Conservation (phyloP, 2,113 vertebrate genomes). For the Lepus americanus region DNA sequence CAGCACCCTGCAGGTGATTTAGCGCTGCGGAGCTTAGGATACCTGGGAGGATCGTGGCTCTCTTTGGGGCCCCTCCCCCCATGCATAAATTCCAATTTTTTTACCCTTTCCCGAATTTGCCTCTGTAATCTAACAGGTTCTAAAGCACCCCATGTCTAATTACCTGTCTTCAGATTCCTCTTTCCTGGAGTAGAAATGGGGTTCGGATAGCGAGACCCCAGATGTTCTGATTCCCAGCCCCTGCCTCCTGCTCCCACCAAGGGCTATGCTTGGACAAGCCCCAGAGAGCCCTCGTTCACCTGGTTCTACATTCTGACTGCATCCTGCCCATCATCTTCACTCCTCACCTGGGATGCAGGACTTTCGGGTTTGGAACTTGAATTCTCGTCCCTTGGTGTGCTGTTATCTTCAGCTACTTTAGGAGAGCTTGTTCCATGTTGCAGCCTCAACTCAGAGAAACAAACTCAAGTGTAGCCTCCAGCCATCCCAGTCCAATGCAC, state of each 20-base stretch:
- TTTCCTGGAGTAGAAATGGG: background rate
- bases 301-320: background rate
- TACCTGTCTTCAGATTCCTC: background rate
- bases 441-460: too few species aligned
- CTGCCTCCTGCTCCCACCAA: too few species aligned
- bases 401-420: background rate
- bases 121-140: background rate
- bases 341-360: background rate
- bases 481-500: background rate
- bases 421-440: background rate
- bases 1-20: background rate
- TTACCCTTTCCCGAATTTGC: background rate
- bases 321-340: fast-evolving
- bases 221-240: background rate
- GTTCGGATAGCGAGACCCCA: background rate
- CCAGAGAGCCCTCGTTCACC: too few species aligned
- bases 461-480: background rate
- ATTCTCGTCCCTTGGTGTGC: background rate
- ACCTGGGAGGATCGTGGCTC: fast-evolving
- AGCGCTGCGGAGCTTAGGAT: background rate
- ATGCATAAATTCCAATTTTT: background rate
- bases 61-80: background rate
- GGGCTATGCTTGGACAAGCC: background rate
- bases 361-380: background rate
- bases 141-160: background rate